Conservation (phyloP, 2,888 invertebrate genomes). For the Acrobasis suavella region DNA sequence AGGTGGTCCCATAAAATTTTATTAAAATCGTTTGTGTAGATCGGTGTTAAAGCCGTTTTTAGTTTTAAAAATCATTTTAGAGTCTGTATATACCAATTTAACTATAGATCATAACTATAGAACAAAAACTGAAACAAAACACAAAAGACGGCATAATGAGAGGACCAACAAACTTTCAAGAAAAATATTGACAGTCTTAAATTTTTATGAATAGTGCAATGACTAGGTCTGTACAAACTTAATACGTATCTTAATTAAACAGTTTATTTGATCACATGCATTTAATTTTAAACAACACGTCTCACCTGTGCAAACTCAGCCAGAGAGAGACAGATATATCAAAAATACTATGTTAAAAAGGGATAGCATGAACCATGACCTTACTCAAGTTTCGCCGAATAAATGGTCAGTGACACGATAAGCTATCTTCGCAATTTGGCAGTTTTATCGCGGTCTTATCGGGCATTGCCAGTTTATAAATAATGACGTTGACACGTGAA, state of each 20-base stretch:
- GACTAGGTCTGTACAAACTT: neutral
- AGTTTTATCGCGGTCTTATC: conserved; percentile 3
- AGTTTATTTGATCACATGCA: conserved; percentile 5
- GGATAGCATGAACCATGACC: conserved; percentile 61
- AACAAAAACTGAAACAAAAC: no score
- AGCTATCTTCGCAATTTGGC: conserved; percentile 34
- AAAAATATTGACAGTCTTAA: neutral
- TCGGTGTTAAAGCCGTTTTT: no score
- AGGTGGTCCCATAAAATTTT: no score
- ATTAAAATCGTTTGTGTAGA: no score
- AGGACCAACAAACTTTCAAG: no score
- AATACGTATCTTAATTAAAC: neutral
- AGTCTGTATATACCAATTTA: no score
- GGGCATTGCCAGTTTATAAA: neutral
- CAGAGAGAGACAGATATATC: conserved; percentile 31
- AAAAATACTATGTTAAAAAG: conserved; percentile 35
- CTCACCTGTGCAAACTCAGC: conserved; percentile 38
- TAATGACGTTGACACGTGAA: neutral
- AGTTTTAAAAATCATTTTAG: no score
- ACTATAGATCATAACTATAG: no score
- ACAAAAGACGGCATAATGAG: no score
- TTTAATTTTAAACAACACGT: neutral
- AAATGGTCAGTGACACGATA: conserved; percentile 68
- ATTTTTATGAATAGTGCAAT: neutral
- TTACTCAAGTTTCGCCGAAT: conserved; percentile 57